Conservation (phyloP, 2,888 invertebrate genomes). For the Bimastos eiseni region DNA sequence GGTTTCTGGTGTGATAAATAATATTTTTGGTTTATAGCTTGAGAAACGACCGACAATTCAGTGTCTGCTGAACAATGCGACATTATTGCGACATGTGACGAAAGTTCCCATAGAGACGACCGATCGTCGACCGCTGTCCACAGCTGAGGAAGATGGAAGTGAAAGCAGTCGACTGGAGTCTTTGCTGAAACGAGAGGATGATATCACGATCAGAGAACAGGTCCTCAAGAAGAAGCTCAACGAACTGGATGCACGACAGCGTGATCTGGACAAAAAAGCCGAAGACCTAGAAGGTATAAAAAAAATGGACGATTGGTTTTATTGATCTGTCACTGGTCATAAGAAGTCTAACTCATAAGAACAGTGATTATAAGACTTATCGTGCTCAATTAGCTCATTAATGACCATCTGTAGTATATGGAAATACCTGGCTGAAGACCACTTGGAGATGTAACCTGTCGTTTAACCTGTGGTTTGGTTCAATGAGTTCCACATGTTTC, state of each 20-base stretch:
- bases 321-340: background rate
- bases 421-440: too few relatives aligned
- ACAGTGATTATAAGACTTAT: background rate
- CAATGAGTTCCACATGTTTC: background rate
- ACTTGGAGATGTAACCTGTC: too few relatives aligned
- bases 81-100: background rate
- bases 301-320: background rate
- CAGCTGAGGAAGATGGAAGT: background rate
- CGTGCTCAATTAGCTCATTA: background rate
- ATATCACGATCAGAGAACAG: background rate
- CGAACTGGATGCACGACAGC: slow-evolving; percentile 22
- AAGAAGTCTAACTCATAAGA: background rate
- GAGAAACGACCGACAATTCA: background rate
- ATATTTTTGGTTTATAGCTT: background rate
- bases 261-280: background rate
- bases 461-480: background rate
- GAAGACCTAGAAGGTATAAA: background rate
- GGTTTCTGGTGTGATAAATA: background rate
- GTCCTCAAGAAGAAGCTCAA: slow-evolving; percentile 4
- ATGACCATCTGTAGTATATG: background rate
- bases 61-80: slow-evolving; percentile 21
- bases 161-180: slow-evolving; percentile 10
- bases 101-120: background rate
- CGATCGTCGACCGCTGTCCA: background rate
- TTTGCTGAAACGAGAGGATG: background rate